These are phyloP conservation scores for Rhipidura dahli DNA, from an alignment of 2,113 vertebrate species.

Conservation along the genomic window DNA sequence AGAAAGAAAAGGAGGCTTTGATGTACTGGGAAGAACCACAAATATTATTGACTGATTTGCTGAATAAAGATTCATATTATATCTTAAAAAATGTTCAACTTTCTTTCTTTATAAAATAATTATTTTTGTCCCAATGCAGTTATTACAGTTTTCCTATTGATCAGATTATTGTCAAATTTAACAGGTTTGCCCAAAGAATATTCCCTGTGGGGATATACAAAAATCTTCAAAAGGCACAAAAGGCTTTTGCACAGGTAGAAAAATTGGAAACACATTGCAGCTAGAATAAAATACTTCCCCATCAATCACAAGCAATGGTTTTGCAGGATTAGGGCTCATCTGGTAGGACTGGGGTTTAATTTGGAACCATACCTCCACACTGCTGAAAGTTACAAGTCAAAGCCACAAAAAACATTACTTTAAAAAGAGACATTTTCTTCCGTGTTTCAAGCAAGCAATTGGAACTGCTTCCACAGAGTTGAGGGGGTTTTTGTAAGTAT, in stretches of 20 bases:
- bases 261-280: not conserved
- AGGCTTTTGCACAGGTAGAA: not conserved
- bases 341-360: not conserved
- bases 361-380: not conserved
- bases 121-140: not conserved
- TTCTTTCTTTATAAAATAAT: not conserved
- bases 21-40: not conserved
- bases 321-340: not conserved
- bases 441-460: not conserved
- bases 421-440: not conserved
- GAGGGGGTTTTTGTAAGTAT: not conserved
- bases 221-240: not conserved
- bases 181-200: not conserved
- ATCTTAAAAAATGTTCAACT: not conserved
- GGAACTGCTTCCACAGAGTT: not conserved
- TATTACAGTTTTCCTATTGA: not conserved
- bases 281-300: not conserved
- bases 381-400: not conserved
- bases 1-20: not conserved
- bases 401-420: not conserved
- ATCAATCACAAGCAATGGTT: not conserved
- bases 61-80: not conserved
- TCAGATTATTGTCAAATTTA: not conserved
- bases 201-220: not conserved
- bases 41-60: not conserved